Base-by-base conservation (phyloP, 2,888 invertebrate genomes). In the Atrina japonica region DNA sequence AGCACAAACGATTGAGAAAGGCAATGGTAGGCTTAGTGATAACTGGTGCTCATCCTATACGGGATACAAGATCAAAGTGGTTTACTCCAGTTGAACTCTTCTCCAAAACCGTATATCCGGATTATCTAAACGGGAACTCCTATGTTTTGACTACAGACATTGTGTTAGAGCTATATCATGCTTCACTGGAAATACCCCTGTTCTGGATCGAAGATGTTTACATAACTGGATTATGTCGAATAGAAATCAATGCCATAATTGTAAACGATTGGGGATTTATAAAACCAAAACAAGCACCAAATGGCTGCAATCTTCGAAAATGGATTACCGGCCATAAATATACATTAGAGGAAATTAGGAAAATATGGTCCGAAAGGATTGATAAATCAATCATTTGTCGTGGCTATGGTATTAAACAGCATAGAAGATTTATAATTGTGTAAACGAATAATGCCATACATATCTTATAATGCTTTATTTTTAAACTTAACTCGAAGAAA, bases 121-220 rank as follows among this genome's bases (percentile, higher is more conserved):
- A 95, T 88, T 97, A 97, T 90, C 95, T 95, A n/a, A 97, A 97
- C 2, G 97, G 98, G 1, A 97, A 97, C 25, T 96, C 97, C 14
- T 98, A 98, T 91, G 92, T 97, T 63, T 90, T 97, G 89, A 94
- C 95, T 61, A 93, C 93, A 64, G 94, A 95, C 88, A 93, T 95
- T 63, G 93, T 96, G 50, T 93, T 93, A 69, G 94, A 94, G 83
- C 91, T 97, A 69, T 95, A 95, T 89, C 90, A 91, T 21, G 93
- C 93, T 55, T 94, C 96, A 27, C 91, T 95, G 75, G 92, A 94
- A 78, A 93, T 93, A 83, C 94, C 94, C 64, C 95, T 95, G 90
- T 92, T 97, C 82, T 95, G 95, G 81, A 92, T 97, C 68, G 97
- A 97, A 91, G 97, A 97, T 92, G 96, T 97, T 73, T 97, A 95